Conservation (phyloP, 1,140 invertebrate genomes). For the Cyclargus thomasi region DNA sequence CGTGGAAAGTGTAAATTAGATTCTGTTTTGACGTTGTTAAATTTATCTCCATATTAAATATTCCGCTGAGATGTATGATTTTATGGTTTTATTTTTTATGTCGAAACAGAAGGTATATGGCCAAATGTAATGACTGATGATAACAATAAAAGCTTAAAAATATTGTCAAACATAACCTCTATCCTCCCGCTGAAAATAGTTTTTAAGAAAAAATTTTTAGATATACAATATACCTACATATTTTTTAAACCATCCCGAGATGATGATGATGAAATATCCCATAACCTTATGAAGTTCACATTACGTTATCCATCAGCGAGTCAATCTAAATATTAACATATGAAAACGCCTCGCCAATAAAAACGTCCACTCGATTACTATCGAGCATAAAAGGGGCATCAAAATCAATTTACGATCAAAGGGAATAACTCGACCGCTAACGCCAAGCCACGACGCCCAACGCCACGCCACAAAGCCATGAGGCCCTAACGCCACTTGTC, state of each 20-base stretch:
- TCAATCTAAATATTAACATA: constrained; percentile 59
- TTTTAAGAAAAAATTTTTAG: no score
- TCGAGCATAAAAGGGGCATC: constrained; percentile 55
- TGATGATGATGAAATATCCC: neutral
- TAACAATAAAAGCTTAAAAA: no score
- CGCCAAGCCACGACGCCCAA: constrained; percentile 34
- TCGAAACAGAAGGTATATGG: no score
- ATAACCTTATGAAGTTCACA: neutral
- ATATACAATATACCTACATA: neutral
- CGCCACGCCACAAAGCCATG: constrained; percentile 28
- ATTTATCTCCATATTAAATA: neutral
- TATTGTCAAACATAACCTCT: no score
- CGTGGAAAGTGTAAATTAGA: constrained; percentile 12
- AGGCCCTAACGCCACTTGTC: constrained; percentile 60
- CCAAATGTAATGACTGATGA: no score
- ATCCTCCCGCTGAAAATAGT: no score
- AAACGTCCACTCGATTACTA: constrained; percentile 59
- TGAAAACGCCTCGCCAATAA: constrained; percentile 55
- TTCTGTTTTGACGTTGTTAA: constrained; percentile 10
- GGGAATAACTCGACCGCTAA: constrained; percentile 44
- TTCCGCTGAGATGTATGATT: neutral
- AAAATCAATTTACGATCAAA: constrained; percentile 68
- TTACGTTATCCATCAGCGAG: constrained; percentile 17
- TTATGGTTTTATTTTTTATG: neutral
- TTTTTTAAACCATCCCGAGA: neutral